phyloP scores from a whole-genome alignment of 2,888 invertebrate genomes.

The Papilio protenor region DNA sequence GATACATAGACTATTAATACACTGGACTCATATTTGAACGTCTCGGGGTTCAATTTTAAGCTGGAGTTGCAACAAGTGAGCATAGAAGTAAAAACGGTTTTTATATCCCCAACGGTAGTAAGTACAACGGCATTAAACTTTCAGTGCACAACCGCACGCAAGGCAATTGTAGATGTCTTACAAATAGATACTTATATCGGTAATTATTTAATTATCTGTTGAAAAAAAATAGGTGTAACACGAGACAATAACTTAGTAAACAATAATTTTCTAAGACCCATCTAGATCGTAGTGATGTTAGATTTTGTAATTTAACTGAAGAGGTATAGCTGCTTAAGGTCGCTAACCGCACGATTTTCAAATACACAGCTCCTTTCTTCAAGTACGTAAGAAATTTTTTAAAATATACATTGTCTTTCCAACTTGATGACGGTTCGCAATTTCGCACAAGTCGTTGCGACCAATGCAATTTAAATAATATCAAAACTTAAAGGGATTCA shows the following conservation, averaged over 20 bases:
- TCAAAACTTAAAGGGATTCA: too few species aligned
- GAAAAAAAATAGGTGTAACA: slow-evolving; percentile 1
- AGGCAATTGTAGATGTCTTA: not conserved
- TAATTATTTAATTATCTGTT: slow-evolving; percentile 19
- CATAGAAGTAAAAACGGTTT: not conserved
- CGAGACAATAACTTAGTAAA: not conserved
- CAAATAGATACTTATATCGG: slow-evolving; percentile 6
- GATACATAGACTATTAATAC: slow-evolving; percentile 2
- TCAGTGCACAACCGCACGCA: slow-evolving; percentile 19
- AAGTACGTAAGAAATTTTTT: too few species aligned
- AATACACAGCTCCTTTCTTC: too few species aligned
- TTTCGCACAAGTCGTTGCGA: too few species aligned
- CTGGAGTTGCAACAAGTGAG: not conserved
- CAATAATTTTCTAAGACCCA: not conserved
- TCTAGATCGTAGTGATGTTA: not conserved
- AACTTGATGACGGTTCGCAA: too few species aligned
- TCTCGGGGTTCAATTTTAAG: not conserved
- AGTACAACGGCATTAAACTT: slow-evolving; percentile 12
- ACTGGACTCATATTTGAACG: not conserved
- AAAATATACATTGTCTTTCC: too few species aligned
- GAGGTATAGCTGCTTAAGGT: too few species aligned
- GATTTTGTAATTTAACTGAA: not conserved
- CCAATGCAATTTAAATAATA: too few species aligned
- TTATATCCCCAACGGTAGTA: not conserved
- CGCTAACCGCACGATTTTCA: too few species aligned